A percentile compares a stretch with the other conserved stretches of the same genome.
Evolutionary conservation across 2,113 vertebrate species (phyloP).

Genomic region (Polypterus bichir): DNA sequence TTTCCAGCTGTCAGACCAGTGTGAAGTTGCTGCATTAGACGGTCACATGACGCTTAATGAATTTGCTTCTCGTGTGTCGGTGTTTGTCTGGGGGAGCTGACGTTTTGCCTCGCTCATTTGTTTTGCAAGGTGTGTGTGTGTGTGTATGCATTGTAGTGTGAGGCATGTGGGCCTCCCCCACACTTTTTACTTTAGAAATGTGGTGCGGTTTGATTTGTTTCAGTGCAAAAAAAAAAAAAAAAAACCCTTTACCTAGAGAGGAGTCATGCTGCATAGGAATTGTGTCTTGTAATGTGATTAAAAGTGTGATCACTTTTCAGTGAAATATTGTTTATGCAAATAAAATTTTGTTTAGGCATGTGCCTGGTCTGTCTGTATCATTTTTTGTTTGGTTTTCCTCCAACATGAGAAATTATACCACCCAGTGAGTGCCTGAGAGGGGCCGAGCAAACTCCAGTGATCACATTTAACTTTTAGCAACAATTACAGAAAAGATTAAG

Average conservation of each 20-base stretch:
- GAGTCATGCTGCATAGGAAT: conserved; percentile 41
- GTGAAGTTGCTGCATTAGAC: conserved; percentile 44
- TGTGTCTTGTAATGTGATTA: conserved; percentile 37
- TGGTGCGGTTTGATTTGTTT: conserved; percentile 30
- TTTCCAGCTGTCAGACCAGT: conserved; percentile 39
- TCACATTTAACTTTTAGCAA: no score
- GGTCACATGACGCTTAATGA: conserved; percentile 34
- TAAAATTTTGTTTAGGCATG: conserved; percentile 24
- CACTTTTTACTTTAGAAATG: conserved; percentile 23
- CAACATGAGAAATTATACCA: no score
- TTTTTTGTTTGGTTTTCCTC: background rate
- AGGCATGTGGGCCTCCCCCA: no score
- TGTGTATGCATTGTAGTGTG: conserved; percentile 15
- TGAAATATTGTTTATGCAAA: conserved; percentile 58
- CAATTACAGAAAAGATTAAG: no score
- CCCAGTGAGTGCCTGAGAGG: no score
- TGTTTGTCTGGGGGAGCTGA: conserved; percentile 9
- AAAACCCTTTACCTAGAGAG: conserved; percentile 28
- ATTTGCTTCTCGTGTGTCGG: conserved; percentile 31
- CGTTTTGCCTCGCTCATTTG: conserved; percentile 19
- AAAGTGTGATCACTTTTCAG: conserved; percentile 34
- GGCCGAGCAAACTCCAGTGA: no score
- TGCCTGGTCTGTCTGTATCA: background rate
- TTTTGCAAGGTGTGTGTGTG: conserved; percentile 31
- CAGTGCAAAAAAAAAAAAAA: conserved; percentile 17